A percentile compares a stretch with the other conserved stretches of the same genome.
phyloP scores from a whole-genome alignment of 2,888 invertebrate genomes.

The Agrotis exclamationis region DNA sequence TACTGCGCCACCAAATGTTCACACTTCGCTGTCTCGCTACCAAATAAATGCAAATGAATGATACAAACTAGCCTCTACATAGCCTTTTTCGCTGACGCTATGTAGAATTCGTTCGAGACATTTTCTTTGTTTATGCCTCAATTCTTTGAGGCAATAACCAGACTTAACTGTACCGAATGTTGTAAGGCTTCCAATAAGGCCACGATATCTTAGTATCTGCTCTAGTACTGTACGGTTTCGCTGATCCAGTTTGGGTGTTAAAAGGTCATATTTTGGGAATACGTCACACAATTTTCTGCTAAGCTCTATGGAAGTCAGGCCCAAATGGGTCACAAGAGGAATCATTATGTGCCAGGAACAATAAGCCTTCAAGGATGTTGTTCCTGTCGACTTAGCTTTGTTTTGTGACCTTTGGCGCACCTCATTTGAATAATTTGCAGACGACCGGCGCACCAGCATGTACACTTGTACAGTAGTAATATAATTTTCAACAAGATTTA shows the following conservation, averaged over 20 bases:
- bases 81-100: constrained; percentile 20
- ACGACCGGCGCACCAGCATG: constrained; percentile 27
- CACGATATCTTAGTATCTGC: constrained; percentile 39
- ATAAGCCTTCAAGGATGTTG: constrained; percentile 72
- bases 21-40: constrained; percentile 29
- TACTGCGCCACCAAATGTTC: constrained; percentile 50
- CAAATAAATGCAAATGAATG: constrained; percentile 58
- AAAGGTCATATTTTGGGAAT: constrained; percentile 50
- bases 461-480: constrained; percentile 31
- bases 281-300: constrained; percentile 40
- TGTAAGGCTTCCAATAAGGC: constrained; percentile 54
- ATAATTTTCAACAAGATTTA: constrained; percentile 46
- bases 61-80: constrained; percentile 37
- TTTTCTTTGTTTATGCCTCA: constrained; percentile 30
- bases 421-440: constrained; percentile 69
- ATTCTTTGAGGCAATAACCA: constrained; percentile 41
- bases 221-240: constrained; percentile 57
- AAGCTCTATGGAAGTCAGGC: constrained; percentile 45
- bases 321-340: constrained; percentile 62
- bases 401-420: constrained; percentile 66
- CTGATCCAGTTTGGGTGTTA: constrained; percentile 56
- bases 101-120: constrained; percentile 10
- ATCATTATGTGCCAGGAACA: constrained; percentile 80
- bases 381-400: constrained; percentile 58
- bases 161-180: constrained; percentile 35